Percentiles rank a stretch among this genome's conserved stretches.
These are phyloP conservation scores for Hippocampus comes DNA, from an alignment of 2,113 vertebrate species.

Conservation along the genomic window DNA sequence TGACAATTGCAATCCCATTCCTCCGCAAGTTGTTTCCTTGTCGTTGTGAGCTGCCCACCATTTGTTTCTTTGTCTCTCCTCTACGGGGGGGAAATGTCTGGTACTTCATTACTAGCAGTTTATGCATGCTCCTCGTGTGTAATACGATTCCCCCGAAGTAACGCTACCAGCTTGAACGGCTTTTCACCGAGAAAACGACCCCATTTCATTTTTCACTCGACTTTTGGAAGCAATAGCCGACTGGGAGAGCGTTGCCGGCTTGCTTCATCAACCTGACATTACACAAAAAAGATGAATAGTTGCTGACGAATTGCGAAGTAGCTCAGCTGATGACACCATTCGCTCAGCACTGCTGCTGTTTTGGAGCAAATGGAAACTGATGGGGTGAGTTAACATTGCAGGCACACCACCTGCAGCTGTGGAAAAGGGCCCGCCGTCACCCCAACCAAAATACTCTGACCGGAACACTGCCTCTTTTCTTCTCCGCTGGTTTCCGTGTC, in stretches of 20 bases:
- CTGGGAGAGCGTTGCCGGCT: background rate
- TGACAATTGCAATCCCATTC: constrained; percentile 13
- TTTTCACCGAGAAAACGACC: constrained; percentile 13
- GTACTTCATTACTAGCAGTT: constrained; percentile 20
- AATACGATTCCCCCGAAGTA: constrained; percentile 43
- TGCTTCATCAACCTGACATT: constrained; percentile 29
- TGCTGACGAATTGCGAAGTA: background rate
- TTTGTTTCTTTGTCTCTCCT: constrained; percentile 33
- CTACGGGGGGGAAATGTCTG: constrained; percentile 30
- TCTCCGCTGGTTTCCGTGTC: constrained; percentile 15
- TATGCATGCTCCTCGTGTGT: constrained; percentile 30
- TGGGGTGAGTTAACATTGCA: constrained; percentile 61
- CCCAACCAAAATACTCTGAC: constrained; percentile 22
- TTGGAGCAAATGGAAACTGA: constrained; percentile 38
- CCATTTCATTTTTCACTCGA: background rate
- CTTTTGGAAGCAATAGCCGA: constrained; percentile 13
- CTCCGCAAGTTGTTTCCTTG: constrained; percentile 8
- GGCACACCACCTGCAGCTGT: constrained; percentile 65
- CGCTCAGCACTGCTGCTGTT: constrained; percentile 26
- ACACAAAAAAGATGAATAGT: background rate
- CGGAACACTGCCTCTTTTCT: constrained; percentile 47
- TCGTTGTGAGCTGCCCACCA: constrained; percentile 12
- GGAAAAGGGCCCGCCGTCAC: constrained; percentile 38
- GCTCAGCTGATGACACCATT: constrained; percentile 27
- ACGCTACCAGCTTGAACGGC: constrained; percentile 28